Percentiles rank a stretch among this genome's conserved stretches.
phyloP scores from a whole-genome alignment of 2,113 vertebrate species.

The Ardeotis arabs region DNA sequence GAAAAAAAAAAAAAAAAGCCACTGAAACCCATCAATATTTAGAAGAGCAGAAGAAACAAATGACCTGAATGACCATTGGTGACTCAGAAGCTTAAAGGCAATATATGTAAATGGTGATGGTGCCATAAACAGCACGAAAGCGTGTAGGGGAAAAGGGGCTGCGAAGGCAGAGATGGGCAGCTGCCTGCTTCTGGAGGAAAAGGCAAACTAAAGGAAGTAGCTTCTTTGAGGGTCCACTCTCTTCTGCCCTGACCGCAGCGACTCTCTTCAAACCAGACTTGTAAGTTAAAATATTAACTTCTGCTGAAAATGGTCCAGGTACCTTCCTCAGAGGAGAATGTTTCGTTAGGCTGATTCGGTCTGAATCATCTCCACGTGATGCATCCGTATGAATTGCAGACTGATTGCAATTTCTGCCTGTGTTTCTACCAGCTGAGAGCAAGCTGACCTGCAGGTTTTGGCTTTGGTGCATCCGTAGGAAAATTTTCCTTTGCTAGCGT shows the following conservation, averaged over 20 bases:
- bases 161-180: background rate
- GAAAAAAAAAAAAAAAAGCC: background rate
- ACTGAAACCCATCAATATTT: background rate
- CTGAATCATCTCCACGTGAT: conserved; percentile 10
- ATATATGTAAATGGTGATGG: background rate
- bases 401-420: conserved; percentile 39
- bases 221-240: background rate
- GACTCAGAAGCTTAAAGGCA: conserved; percentile 29
- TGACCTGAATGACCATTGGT: background rate
- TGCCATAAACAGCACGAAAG: background rate
- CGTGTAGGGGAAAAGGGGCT: background rate
- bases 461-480: background rate
- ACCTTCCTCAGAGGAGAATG: background rate
- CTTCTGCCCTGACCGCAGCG: background rate
- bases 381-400: background rate
- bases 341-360: background rate
- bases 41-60: background rate
- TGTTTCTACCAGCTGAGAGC: conserved; percentile 3
- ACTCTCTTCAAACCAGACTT: background rate
- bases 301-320: background rate
- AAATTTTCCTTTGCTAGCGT: background rate
- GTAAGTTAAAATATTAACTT: background rate
- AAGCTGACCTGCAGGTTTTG: conserved; percentile 32
- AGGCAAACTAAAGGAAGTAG: background rate
- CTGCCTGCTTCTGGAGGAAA: background rate